Conservation (phyloP, 2,113 vertebrate genomes). For the Xyliphius kryptos region DNA sequence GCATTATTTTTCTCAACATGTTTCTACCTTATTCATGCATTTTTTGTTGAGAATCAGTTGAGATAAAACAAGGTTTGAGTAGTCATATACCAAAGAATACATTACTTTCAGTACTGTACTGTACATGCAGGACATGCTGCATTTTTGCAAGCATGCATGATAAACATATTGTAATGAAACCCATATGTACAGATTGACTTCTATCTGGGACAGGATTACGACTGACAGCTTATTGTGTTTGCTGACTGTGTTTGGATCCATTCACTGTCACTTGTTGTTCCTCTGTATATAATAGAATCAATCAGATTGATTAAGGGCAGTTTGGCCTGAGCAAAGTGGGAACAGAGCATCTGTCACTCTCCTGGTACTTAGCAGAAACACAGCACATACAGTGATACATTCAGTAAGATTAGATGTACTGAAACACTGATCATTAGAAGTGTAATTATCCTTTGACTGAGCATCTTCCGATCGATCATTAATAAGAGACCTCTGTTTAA, state of each 20-base stretch:
- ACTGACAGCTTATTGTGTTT: conserved; percentile 40
- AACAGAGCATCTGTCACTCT: conserved; percentile 39
- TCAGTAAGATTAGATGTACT: conserved; percentile 21
- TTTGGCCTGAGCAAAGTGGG: conserved; percentile 14
- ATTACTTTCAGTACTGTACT: too few species aligned
- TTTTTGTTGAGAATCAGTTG: neutral
- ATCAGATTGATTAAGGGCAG: conserved; percentile 40
- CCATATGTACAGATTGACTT: conserved; percentile 28
- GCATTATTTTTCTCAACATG: neutral
- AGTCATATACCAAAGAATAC: too few species aligned
- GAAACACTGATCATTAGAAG: conserved; percentile 36
- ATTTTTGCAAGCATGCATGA: neutral
- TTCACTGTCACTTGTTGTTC: conserved; percentile 37
- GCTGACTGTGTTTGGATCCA: conserved; percentile 32
- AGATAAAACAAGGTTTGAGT: neutral
- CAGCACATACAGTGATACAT: conserved; percentile 21
- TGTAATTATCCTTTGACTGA: conserved; percentile 38
- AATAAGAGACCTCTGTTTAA: conserved; percentile 29
- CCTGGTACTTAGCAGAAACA: conserved; percentile 15
- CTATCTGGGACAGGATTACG: conserved; percentile 10
- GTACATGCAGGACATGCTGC: too few species aligned
- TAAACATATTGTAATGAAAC: conserved; percentile 30
- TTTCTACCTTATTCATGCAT: neutral
- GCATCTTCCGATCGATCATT: conserved; percentile 35
- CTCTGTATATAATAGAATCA: conserved; percentile 38